Base-by-base conservation (phyloP, 2,888 invertebrate species). In the Heliconius cydno region DNA sequence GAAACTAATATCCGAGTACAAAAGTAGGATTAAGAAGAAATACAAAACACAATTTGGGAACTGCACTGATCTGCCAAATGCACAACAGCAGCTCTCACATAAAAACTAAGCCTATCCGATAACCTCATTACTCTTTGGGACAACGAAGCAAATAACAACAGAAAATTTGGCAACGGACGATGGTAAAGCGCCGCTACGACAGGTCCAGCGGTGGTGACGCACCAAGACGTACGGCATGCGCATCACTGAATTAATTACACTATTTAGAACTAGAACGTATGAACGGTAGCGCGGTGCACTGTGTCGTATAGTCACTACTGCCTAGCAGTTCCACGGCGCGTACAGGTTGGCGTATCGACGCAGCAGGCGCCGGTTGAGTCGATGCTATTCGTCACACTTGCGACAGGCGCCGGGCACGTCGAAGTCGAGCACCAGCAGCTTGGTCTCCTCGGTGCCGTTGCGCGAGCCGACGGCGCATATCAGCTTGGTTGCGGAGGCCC, bases 401-500 rank as follows among this genome's bases (percentile, higher is more conserved):
- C 95, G 94, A 88, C 96, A 96, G 63, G 96, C 96, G 63, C 96
- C 96, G 85, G 98, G 98, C 76, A 98, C 97, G 93, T 99, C 99
- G 94, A 99, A 99, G 95, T 99, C 99, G 84, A 99, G 96, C 63
- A 99, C 99, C 87, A 99, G 96, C 57, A 99, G 96, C 92, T 99
- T 99, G 13, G 99, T 99, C 94, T 99, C 99, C 94, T 99, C 99
- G 10, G 99, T 99, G 79, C 99, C 99, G 90, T 99, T 99, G 63
- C 99, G 97, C 84, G 99, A 99, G 80, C 99, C 99, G 28, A 99
- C 99, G 6, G 99, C 99, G 93, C 99, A 99, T 75, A 99, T 98
- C 82, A 99, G 96, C 92, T 99, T 99, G 30, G 99, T 99, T 88
- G 99, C 98, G 87, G 98, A 99, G 77, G 99, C 99, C 30, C 96